Evolutionary conservation across 1,140 invertebrate species (phyloP).

Genomic region (Micrasema minimum): DNA sequence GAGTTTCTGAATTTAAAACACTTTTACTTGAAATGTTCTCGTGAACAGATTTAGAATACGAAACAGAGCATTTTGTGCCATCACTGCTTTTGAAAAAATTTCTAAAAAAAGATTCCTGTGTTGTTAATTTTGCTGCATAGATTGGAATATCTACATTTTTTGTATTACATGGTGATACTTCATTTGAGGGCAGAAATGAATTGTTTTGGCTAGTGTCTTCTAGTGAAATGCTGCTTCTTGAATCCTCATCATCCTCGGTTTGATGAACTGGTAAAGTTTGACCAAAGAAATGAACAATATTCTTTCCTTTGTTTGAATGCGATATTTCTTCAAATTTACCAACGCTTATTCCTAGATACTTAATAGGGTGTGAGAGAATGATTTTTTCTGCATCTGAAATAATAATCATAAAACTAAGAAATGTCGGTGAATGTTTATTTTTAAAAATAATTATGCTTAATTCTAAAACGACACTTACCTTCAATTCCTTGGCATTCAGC

Average conservation of each 20-base stretch:
- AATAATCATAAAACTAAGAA: not conserved
- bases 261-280: slow-evolving; percentile 9
- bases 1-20: not conserved
- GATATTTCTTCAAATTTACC: slow-evolving; percentile 78
- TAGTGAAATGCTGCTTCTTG: not conserved
- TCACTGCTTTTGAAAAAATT: slow-evolving; percentile 37
- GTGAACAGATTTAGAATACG: not conserved
- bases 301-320: slow-evolving; percentile 68
- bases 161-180: not conserved
- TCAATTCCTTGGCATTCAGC: slow-evolving; percentile 44
- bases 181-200: not conserved
- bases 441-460: too few relatives aligned
- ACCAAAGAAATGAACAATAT: slow-evolving; percentile 71
- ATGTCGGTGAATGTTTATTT: not conserved
- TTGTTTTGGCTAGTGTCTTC: not conserved
- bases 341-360: slow-evolving; percentile 79
- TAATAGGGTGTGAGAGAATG: slow-evolving; percentile 67
- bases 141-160: not conserved
- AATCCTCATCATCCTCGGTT: slow-evolving; percentile 19
- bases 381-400: slow-evolving; percentile 18
- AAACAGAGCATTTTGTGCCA: not conserved
- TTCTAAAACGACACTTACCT: slow-evolving; percentile 19
- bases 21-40: slow-evolving; percentile 7
- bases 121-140: slow-evolving; percentile 1
- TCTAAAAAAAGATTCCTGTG: slow-evolving; percentile 32